Evolutionary conservation across 2,888 invertebrate species (phyloP).

Genomic region (Microctonus aethiopoides): DNA sequence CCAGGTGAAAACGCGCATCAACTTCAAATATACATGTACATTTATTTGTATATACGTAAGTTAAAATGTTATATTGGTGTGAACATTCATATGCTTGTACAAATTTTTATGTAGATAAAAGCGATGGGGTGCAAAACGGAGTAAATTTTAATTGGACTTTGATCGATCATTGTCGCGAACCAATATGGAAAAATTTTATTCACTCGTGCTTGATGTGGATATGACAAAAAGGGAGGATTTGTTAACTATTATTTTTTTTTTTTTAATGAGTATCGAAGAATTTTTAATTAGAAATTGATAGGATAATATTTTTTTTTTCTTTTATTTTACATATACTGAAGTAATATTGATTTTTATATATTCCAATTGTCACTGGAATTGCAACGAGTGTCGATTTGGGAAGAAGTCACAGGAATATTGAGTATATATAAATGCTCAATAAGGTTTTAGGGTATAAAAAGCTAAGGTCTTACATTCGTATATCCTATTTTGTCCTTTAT

Average conservation of each 20-base stretch:
- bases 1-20: background rate
- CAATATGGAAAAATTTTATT: background rate
- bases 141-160: background rate
- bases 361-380: too few species aligned
- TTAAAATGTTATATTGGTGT: background rate
- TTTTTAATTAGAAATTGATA: background rate
- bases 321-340: background rate
- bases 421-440: background rate
- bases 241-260: background rate
- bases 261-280: background rate
- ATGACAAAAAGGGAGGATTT: background rate
- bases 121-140: background rate
- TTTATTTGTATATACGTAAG: background rate
- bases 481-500: constrained; percentile 48
- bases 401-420: background rate
- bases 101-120: background rate
- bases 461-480: constrained; percentile 37
- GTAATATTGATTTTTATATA: background rate
- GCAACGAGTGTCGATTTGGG: too few species aligned
- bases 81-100: background rate
- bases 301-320: background rate
- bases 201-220: background rate
- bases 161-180: background rate
- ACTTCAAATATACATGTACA: background rate
- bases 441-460: constrained; percentile 6